Percentiles rank a stretch among this genome's conserved stretches.
Evolutionary conservation across 2,888 invertebrate species (phyloP).

Genomic region (Dendrolimus houi): DNA sequence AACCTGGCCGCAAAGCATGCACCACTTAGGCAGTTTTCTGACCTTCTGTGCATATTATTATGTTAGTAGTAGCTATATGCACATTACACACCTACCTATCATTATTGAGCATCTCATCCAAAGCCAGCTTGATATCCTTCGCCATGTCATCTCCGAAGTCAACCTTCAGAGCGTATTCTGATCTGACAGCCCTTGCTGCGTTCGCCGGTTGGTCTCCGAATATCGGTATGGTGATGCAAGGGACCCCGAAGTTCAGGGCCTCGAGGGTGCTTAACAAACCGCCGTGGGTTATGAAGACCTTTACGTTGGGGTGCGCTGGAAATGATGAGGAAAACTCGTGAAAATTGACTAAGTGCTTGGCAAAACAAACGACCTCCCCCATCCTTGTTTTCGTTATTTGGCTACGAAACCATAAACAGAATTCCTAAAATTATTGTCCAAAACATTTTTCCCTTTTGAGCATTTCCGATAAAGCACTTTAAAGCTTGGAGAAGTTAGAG

Average conservation of each 20-base stretch:
- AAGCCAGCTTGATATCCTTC: constrained; percentile 20
- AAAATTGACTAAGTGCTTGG: too few relatives aligned
- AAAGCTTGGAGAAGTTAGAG: too few relatives aligned
- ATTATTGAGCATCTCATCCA: constrained; percentile 31
- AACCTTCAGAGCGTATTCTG: constrained; percentile 32
- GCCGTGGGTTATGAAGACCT: constrained; percentile 38
- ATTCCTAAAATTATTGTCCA: too few relatives aligned
- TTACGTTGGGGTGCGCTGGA: constrained; percentile 34
- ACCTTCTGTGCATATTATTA: too few relatives aligned
- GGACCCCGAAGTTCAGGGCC: constrained; percentile 37
- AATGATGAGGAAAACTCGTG: not conserved
- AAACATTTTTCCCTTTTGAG: too few relatives aligned
- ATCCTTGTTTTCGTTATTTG: too few relatives aligned
- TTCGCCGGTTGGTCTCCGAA: constrained; percentile 50
- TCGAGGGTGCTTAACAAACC: constrained; percentile 37
- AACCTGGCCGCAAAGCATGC: too few relatives aligned
- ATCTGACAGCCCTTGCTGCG: constrained; percentile 24
- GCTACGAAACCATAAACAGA: too few relatives aligned
- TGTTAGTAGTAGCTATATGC: too few relatives aligned
- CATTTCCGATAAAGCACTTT: too few relatives aligned
- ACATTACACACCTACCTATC: constrained; percentile 24
- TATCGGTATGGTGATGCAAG: constrained; percentile 40
- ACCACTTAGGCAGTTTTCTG: too few relatives aligned
- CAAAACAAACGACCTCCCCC: too few relatives aligned
- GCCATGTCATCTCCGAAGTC: constrained; percentile 24